Evolutionary conservation across 2,113 vertebrate species (phyloP), one percentile per base, ranked within the genome.

Genomic region (Leuciscus idus): DNA sequence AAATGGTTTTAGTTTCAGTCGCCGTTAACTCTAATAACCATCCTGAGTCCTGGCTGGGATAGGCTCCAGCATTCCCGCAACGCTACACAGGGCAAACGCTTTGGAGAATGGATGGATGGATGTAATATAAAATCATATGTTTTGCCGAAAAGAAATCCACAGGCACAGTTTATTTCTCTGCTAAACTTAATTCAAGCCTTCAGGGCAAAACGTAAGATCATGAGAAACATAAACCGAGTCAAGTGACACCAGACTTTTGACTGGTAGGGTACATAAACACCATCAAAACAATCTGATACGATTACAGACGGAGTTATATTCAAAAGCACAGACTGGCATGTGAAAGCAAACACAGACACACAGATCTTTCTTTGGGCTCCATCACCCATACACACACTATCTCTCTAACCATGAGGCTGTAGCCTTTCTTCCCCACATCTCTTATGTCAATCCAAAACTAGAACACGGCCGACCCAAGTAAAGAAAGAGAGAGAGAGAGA

Each of bases 401-500:
- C 80, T 68, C 28, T 36, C 80, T 15, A 13, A 68, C 62, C 61
- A 82, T 68, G 62, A 10, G 62, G 80, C 17, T 68, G 46, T 62
- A 52, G 62, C 10, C 43, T 82, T 82, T 82, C 80, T 82, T 82
- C 80, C 12, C 19, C 80, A 50, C 46, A 52, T 68, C 43, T 68
- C 43, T 82, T 23, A 52, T 82, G 80, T 82, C 80, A 66, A 26
- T 82, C 62, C 30, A 76, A 76, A 43, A 21, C 48, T 19, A 72
- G 30, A 80, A 30, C 66, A 72, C 13, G 17, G 81, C 36, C 9
- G 52, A 85, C 57, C 50, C n/a, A 28, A 21, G 77, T 26, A 81
- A 78, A 61, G 19, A n/a, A 19, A 87, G 28, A 83, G 62, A 86
- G 50, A 50, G 61, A 85, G 73, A 39, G 75, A 79, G 59, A 33